Base-by-base conservation (phyloP, 2,888 invertebrate genomes). In the Dermolepida albohirtum region DNA sequence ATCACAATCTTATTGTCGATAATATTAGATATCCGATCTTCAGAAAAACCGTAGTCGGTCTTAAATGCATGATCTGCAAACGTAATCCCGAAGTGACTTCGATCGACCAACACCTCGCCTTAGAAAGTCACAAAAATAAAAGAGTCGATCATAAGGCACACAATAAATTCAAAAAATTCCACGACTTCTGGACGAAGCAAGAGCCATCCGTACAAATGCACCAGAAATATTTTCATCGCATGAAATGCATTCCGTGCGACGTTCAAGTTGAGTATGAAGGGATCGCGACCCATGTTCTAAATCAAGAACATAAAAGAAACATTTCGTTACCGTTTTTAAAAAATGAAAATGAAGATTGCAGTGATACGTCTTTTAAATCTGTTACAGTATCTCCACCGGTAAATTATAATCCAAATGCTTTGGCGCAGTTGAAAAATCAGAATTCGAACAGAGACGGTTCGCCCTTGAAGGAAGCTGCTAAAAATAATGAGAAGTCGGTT, bases 61-160 rank as follows among this genome's bases (percentile, higher is more conserved):
- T 57, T n/a, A 47, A 17, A n/a, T 69, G 68, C 54, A 59, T 69
- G 54, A 34, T 69, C 11, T 69, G 68, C 39, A 54, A 52, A 14
- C 40, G 59, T 14, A 55, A 29, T 11, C 47, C 55, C 5, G 27
- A 39, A n/a, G 44, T 62, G 7, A 7, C 22, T 7, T 52, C 22
- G 2, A 27, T 62, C 40, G 40, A 51, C 5, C 59, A 47, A 10
- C 66, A 66, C 22, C 11, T 29, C 6, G 34, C n/a, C 4, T 27
- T 12, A 6, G 14, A 40, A 39, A 40, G 27, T 8, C 66, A 66
- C 43, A 29, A 34, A 16, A 14, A 14, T 10, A 52, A 43, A 34
- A 34, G 40, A 27, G 40, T 12, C 4, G 22, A 22, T 7, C 11
- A 11, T 12, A 57, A 8, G 1, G 5, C 16, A 2, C 66, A 59